Base-by-base conservation (phyloP, 1,140 invertebrate species). In the Thereuonema tuberculata region DNA sequence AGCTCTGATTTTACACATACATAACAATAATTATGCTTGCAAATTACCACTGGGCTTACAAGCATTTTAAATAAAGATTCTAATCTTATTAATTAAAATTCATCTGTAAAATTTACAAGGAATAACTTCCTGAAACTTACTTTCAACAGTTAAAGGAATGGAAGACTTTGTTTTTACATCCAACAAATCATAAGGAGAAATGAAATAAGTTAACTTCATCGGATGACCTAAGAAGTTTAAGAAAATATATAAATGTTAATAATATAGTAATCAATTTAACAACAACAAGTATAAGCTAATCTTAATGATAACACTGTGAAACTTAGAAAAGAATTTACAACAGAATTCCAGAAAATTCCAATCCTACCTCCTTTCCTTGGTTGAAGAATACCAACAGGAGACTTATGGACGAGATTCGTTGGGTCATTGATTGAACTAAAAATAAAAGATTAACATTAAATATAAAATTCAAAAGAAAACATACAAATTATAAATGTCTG, bases 141-240 rank as follows among this genome's bases (percentile, higher is more conserved):
- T 76, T 65, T 91, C 87, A 20, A 83, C 76, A 58, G 82, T 87
- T 59, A 93, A 75, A 17, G 83, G 80, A 68, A 87, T 81, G 17
- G 84, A 78, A n/a, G 80, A 80, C 66, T 82, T 82, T 60, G 78
- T 80, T 61, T 84, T 82, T 59, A 82, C 77, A 74, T 93, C 85
- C 62, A 94, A 76, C 20, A 95, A 76, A 71, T 95, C 90, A 71
- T 94, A 95, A 0, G 91, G 91, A n/a, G 89, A 88, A 21, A 96
- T 87, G 71, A 95, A 95, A 72, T 94, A 98, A 0, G 89, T 93
- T 15, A 97, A 72, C 66, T 88, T 88, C 86, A 95, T 90, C 0
- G 92, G 86, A 71, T 93, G 89, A 31, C 90, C 83, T 85, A n/a
- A n/a, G 71, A 26, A 72, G 75, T 63, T 25, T 56, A n/a, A 24